A percentile compares a stretch with the other conserved stretches of the same genome.
Conservation (phyloP, 1,140 invertebrate species). For the Oreohelix idahoensis region DNA sequence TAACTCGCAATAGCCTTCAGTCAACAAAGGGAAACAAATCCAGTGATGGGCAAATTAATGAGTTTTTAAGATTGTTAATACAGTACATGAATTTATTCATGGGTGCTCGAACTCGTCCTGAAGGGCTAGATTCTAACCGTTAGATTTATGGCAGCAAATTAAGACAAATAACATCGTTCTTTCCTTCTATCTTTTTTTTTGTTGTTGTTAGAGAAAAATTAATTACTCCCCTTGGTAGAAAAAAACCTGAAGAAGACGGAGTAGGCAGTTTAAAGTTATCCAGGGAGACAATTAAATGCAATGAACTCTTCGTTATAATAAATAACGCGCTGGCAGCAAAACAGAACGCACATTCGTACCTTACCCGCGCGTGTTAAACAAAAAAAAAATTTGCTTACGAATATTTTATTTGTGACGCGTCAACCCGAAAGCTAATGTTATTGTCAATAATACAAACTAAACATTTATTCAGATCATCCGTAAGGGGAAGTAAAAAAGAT, state of each 20-base stretch:
- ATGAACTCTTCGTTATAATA: background rate
- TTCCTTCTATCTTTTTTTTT: too few species aligned
- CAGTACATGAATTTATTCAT: background rate
- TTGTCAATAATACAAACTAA: background rate
- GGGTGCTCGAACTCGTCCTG: conserved; percentile 1
- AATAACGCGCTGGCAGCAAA: background rate
- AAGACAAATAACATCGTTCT: background rate
- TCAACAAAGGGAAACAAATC: conserved; percentile 19
- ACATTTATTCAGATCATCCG: background rate
- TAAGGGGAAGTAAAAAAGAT: background rate
- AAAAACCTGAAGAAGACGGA: background rate
- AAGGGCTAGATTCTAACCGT: too few species aligned
- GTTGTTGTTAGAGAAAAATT: background rate
- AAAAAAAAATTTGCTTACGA: background rate
- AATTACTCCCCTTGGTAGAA: background rate
- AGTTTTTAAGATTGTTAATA: background rate
- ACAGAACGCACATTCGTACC: background rate
- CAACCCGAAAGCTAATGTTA: background rate
- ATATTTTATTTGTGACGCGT: background rate
- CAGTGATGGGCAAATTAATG: conserved; percentile 3
- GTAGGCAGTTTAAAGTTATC: background rate
- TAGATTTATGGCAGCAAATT: background rate
- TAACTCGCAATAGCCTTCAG: conserved; percentile 11
- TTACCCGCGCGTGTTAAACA: too few species aligned
- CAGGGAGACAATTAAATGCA: background rate